Evolutionary conservation across 2,113 vertebrate species (phyloP), one percentile per base, ranked within the genome.

Genomic region (Agapornis roseicollis): DNA sequence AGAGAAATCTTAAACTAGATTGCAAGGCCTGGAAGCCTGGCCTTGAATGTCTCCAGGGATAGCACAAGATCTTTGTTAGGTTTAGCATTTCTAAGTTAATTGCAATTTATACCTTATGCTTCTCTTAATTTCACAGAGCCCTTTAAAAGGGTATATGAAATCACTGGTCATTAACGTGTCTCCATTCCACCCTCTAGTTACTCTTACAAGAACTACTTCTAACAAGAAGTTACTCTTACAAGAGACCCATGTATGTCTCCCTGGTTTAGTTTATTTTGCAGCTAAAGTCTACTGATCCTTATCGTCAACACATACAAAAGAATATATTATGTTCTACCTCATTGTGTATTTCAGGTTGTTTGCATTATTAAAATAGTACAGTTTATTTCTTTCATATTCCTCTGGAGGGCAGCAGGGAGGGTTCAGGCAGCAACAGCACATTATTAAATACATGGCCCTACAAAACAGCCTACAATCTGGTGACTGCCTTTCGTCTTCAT

Each of bases 141-240:
- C 6, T 56, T 25, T 64, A 42, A 23, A 81, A 76, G 23, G 23
- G 9, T 56, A 13, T 17, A 5, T 27, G 33, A 19, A 64, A 49
- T 39, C 6, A 0, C 10, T 47, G 20, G 18, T 52, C 50, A 52
- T 52, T 52, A 50, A 50, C 1, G 0, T 7, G 23, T n/a, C 41
- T 80, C 27, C 49, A 14, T 73, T 56, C 33, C 35, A 77, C 15
- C 18, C 47, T 68, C 14, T 28, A 52, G 3, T 39, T 19, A 33
- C 56, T 46, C 44, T 46, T 46, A 46, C 19, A 46, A 46, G 44
- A 46, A 46, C 9, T 44, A 44, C 42, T 44, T 44, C 42, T 44
- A 18, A 44, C 42, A 44, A 44, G 42, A 44, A 8, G 3, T 46
- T 20, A n/a, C 55, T 56, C 33, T 29, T 44, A 31, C 10, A 35